These are phyloP conservation scores for Trilocha varians DNA, from an alignment of 2,888 invertebrate species.

Conservation along the genomic window DNA sequence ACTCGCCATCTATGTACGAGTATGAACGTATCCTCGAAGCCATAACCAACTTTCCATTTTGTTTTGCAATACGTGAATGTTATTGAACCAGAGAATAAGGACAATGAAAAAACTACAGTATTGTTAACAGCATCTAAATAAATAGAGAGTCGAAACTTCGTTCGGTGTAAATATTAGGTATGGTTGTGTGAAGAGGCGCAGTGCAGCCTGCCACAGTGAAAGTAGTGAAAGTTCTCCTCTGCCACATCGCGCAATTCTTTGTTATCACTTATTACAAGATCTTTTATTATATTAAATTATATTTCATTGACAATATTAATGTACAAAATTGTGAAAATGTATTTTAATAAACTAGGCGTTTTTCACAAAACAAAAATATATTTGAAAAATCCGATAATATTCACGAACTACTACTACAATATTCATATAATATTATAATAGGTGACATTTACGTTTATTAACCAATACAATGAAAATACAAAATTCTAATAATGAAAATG, in stretches of 20 bases:
- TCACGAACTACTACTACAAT: too few relatives aligned
- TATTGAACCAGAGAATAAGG: slow-evolving; percentile 47
- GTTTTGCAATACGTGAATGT: slow-evolving; percentile 49
- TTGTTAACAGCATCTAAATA: slow-evolving; percentile 56
- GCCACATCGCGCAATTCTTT: slow-evolving; percentile 29
- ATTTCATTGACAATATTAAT: too few relatives aligned
- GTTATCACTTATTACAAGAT: slow-evolving; percentile 34
- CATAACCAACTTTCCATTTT: slow-evolving; percentile 57
- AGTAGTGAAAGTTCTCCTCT: slow-evolving; percentile 62
- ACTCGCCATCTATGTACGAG: slow-evolving; percentile 40
- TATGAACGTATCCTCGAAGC: slow-evolving; percentile 33
- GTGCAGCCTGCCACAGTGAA: slow-evolving; percentile 54
- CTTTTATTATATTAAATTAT: slow-evolving; percentile 16
- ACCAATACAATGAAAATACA: neutral
- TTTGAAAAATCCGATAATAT: too few relatives aligned
- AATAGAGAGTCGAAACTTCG: slow-evolving; percentile 56
- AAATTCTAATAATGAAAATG: neutral
- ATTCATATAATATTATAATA: too few relatives aligned
- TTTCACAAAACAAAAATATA: too few relatives aligned
- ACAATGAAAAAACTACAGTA: slow-evolving; percentile 52
- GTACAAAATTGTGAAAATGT: too few relatives aligned
- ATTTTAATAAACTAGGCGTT: too few relatives aligned
- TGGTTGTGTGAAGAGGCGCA: slow-evolving; percentile 39
- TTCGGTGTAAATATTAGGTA: slow-evolving; percentile 30
- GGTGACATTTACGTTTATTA: too few relatives aligned